Conservation (phyloP, 2,113 vertebrate species). For the Serinus canaria region DNA sequence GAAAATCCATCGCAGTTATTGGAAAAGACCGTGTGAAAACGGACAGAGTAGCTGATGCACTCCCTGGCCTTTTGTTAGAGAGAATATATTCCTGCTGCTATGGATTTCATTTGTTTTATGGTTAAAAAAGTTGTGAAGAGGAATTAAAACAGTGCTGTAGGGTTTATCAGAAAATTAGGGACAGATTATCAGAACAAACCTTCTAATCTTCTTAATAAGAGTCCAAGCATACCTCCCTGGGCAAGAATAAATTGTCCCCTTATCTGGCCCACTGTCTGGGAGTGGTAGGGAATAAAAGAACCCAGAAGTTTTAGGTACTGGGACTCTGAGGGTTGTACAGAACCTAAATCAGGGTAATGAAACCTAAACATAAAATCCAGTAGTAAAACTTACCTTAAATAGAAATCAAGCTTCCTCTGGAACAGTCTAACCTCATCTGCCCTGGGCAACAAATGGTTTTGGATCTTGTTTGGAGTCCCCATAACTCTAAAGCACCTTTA, state of each 20-base stretch:
- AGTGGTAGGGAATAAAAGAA: neutral
- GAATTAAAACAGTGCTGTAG: neutral
- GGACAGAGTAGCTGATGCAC: neutral
- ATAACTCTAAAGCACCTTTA: neutral
- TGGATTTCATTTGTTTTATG: neutral
- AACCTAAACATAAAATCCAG: neutral
- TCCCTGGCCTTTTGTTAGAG: neutral
- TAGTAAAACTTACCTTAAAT: neutral
- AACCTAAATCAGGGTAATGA: neutral
- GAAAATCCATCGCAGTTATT: constrained; percentile 8
- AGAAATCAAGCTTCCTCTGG: neutral
- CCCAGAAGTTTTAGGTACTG: neutral
- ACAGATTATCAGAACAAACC: neutral
- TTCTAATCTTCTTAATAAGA: neutral
- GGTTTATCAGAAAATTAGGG: neutral
- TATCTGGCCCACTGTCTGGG: neutral
- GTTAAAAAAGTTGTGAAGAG: neutral
- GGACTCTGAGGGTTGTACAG: rapidly evolving
- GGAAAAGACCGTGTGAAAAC: neutral
- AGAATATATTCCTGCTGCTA: neutral
- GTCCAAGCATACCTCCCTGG: neutral
- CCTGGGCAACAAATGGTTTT: neutral
- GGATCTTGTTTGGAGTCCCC: neutral
- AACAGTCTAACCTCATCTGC: neutral
- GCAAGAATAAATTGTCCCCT: neutral